Percentiles rank a stretch among this genome's conserved stretches.
These are phyloP conservation scores for Lanistes nyassanus DNA, from an alignment of 1,140 invertebrate species.

Conservation along the genomic window DNA sequence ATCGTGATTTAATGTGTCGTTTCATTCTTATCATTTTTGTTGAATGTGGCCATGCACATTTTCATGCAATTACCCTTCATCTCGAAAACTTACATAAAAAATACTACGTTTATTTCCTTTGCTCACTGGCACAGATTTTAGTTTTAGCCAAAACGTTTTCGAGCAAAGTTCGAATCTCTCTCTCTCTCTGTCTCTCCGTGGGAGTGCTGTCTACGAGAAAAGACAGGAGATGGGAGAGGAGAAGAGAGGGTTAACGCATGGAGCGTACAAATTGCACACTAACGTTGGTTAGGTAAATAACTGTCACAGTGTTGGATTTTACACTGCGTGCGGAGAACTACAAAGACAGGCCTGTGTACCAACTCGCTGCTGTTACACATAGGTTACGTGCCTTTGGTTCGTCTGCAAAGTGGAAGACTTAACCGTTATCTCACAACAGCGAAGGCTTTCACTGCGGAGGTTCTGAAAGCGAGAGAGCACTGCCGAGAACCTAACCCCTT, in stretches of 20 bases:
- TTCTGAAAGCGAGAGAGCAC: too few species aligned
- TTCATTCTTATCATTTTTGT: too few species aligned
- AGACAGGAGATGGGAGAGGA: too few species aligned
- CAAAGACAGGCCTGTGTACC: too few species aligned
- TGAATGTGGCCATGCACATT: neutral
- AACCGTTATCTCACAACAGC: neutral
- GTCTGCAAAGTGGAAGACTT: neutral
- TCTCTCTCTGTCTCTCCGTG: neutral
- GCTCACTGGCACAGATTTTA: neutral
- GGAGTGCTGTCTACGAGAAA: too few species aligned
- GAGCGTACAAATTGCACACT: too few species aligned
- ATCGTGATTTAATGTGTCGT: constrained; percentile 3
- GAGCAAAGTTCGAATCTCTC: neutral
- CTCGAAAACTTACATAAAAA: neutral
- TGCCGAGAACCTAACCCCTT: too few species aligned
- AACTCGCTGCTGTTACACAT: neutral
- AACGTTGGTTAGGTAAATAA: too few species aligned
- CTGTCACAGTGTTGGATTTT: too few species aligned
- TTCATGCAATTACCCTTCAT: neutral
- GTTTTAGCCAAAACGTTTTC: neutral
- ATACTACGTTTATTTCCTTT: neutral
- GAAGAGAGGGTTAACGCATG: too few species aligned
- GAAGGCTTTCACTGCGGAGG: neutral
- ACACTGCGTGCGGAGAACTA: too few species aligned
- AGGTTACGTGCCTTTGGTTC: neutral